Conservation (phyloP, 2,797 vertebrate species). For the Brachymystax lenok region DNA sequence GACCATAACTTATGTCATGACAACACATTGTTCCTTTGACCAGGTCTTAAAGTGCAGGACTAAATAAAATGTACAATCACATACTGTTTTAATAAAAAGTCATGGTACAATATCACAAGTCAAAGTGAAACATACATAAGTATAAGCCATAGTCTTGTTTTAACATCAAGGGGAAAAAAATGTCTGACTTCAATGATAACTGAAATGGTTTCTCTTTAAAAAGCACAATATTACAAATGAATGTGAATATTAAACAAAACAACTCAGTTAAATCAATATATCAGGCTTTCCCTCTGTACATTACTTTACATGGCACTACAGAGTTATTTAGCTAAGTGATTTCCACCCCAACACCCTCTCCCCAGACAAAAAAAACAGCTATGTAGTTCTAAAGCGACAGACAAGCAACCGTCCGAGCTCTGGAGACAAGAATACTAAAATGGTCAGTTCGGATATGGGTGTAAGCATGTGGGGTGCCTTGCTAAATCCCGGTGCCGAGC, state of each 20-base stretch:
- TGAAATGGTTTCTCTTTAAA: background rate
- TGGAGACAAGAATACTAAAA: slow-evolving; percentile 4
- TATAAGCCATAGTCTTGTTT: background rate
- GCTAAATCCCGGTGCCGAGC: background rate
- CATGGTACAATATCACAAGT: slow-evolving; percentile 2
- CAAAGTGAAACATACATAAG: background rate
- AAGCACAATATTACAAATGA: background rate
- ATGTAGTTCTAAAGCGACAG: background rate
- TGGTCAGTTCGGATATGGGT: slow-evolving; percentile 7
- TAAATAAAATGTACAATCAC: background rate
- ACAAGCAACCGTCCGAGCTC: background rate
- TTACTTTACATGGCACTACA: background rate
- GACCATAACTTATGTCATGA: too few species aligned
- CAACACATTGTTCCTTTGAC: background rate
- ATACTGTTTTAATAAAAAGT: background rate
- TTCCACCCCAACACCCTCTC: background rate
- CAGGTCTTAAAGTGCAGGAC: background rate
- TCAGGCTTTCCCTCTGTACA: slow-evolving; percentile 4
- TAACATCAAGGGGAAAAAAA: background rate
- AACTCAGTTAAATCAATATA: background rate
- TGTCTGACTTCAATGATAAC: background rate
- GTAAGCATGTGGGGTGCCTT: background rate
- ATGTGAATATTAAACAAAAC: background rate
- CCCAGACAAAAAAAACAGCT: background rate
- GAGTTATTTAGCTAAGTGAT: too few species aligned